Base-by-base conservation (phyloP, 2,888 invertebrate species). In the Tipula confusa region DNA sequence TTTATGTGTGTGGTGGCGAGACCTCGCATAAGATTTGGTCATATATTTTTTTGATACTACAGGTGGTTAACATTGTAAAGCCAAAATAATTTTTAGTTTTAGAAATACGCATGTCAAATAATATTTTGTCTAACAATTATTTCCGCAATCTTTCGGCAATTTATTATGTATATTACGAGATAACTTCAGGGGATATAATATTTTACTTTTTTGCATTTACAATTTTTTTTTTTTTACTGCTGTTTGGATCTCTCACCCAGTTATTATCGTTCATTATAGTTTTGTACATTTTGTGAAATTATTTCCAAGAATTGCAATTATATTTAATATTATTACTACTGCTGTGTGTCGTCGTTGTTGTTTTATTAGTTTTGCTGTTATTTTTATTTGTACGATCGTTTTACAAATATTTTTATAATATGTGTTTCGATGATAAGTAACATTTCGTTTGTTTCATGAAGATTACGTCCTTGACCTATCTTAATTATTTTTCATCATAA, bases 191-290 rank as follows among this genome's bases (percentile, higher is more conserved):
- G 64, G 64, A 64, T 64, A 64, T 11, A 64, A 9, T 9, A 24
- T 24, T 24, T 64, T 64, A n/a, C n/a, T n/a, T n/a, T 43, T 2
- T 43, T 36, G 9, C 15, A 6, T 43, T 43, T 43, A n/a, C 15
- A 18, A 43, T 43, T 4, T 43, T 15, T 64, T 43, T 15, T 64
- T 24, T 64, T 18, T 64, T 64, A 24, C 15, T 64, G 64, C 9
- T 9, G 15, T 31, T 31, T 31, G 9, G 24, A 64, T 64, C 64
- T 64, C 64, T 64, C 64, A 64, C 64, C 64, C 64, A 64, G 24
- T 64, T 64, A 64, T 64, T 64, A 64, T 64, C 64, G 64, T 64
- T 64, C 64, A 64, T 64, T 64, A 64, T 64, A 64, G 64, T 64
- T 24, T 64, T 64, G 64, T 64, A 43, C 15, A 43, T 43, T 9